Evolutionary conservation across 1,140 invertebrate genomes (phyloP).

Genomic region (Hesperophylax magnus): DNA sequence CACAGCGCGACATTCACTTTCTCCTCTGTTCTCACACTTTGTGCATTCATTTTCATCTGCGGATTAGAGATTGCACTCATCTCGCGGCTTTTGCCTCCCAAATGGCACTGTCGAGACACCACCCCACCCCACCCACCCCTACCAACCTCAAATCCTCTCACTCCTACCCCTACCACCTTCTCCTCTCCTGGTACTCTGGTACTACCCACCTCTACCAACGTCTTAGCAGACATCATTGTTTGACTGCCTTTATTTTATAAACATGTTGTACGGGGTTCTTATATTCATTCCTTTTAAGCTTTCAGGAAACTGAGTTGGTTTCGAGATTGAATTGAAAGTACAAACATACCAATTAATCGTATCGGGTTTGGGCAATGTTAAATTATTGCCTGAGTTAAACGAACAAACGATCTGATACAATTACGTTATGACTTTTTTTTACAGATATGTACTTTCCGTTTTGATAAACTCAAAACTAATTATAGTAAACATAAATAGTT

Average conservation of each 20-base stretch:
- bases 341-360: too few species aligned
- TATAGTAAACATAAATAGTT: too few species aligned
- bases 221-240: slow-evolving; percentile 50
- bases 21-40: slow-evolving; percentile 24
- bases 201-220: not conserved
- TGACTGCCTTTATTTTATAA: slow-evolving; percentile 53
- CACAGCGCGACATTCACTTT: slow-evolving; percentile 15
- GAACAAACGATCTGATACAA: too few species aligned
- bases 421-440: too few species aligned
- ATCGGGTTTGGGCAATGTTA: too few species aligned
- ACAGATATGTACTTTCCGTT: too few species aligned
- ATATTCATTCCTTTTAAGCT: not conserved
- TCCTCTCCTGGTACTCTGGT: not conserved
- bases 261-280: slow-evolving; percentile 45
- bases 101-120: slow-evolving; percentile 50
- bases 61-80: slow-evolving; percentile 59
- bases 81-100: slow-evolving; percentile 53
- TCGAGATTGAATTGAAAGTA: not conserved
- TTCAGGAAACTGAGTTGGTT: not conserved
- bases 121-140: not conserved
- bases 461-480: too few species aligned
- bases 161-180: not conserved
- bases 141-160: not conserved
- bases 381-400: too few species aligned
- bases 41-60: slow-evolving; percentile 55